Evolutionary conservation across 2,113 vertebrate species (phyloP).

Genomic region (Madoqua kirkii): DNA sequence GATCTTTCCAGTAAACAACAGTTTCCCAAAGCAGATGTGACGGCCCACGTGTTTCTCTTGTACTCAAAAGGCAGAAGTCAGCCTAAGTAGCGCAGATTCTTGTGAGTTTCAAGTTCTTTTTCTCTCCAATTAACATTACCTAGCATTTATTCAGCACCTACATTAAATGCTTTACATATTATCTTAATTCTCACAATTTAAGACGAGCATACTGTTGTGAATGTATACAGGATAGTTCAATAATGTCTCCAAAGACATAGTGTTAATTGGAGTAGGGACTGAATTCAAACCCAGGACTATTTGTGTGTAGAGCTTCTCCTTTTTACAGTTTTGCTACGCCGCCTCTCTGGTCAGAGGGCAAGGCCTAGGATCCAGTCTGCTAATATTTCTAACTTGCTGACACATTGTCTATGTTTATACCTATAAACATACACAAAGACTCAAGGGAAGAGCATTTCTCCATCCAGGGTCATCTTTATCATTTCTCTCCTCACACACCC

Average conservation of each 20-base stretch:
- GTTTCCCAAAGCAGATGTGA: constrained; percentile 45
- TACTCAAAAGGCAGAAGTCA: constrained; percentile 37
- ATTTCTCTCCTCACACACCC: constrained; percentile 46
- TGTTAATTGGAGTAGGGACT: background rate
- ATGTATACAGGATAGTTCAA: background rate
- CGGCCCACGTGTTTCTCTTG: background rate
- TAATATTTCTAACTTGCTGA: constrained; percentile 26
- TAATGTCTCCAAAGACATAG: background rate
- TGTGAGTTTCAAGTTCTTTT: constrained; percentile 9
- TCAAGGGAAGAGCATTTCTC: constrained; percentile 42
- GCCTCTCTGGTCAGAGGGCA: background rate
- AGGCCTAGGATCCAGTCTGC: background rate
- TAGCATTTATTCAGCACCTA: background rate
- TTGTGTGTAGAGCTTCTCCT: background rate
- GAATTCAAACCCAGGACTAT: background rate
- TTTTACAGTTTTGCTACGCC: background rate
- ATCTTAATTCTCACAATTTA: background rate
- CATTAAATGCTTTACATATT: background rate
- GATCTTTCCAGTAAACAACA: constrained; percentile 25
- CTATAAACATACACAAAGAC: background rate
- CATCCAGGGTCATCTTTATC: constrained; percentile 36
- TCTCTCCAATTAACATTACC: background rate
- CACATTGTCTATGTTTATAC: background rate
- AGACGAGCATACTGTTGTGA: background rate
- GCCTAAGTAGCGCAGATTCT: background rate